Percentiles rank a stretch among this genome's conserved stretches.
phyloP scores from a whole-genome alignment of 2,113 vertebrate genomes.

The Stegostoma tigrinum region DNA sequence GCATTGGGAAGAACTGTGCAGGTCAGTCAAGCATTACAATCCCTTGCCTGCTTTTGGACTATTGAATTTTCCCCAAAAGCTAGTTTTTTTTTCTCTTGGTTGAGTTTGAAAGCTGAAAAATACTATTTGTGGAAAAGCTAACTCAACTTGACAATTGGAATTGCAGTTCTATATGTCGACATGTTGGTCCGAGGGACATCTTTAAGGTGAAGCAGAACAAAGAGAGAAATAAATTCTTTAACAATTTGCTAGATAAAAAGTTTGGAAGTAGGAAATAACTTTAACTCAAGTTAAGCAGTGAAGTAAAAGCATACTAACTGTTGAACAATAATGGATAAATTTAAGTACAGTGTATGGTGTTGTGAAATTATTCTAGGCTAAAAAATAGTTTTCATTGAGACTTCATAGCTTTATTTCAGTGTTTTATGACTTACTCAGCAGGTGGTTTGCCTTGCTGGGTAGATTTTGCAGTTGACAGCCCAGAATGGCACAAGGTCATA shows the following conservation, averaged over 20 bases:
- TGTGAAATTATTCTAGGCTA: background rate
- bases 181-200: background rate
- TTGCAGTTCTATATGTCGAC: background rate
- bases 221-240: background rate
- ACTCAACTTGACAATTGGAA: background rate
- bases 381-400: slow-evolving; percentile 2
- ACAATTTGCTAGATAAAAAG: background rate
- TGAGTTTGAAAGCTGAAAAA: background rate
- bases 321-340: background rate
- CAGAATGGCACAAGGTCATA: background rate
- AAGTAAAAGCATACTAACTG: background rate
- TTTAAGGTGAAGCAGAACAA: background rate
- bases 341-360: background rate
- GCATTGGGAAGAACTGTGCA: background rate
- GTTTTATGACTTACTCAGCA: slow-evolving; percentile 11
- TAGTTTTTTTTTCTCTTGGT: background rate
- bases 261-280: background rate
- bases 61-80: background rate
- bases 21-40: background rate
- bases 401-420: background rate
- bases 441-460: background rate
- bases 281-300: background rate
- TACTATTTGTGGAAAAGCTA: background rate
- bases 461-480: background rate
- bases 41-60: background rate